Percentiles rank a stretch among this genome's conserved stretches.
phyloP scores from a whole-genome alignment of 2,888 invertebrate genomes.

The Caenorhabditis sp. region DNA sequence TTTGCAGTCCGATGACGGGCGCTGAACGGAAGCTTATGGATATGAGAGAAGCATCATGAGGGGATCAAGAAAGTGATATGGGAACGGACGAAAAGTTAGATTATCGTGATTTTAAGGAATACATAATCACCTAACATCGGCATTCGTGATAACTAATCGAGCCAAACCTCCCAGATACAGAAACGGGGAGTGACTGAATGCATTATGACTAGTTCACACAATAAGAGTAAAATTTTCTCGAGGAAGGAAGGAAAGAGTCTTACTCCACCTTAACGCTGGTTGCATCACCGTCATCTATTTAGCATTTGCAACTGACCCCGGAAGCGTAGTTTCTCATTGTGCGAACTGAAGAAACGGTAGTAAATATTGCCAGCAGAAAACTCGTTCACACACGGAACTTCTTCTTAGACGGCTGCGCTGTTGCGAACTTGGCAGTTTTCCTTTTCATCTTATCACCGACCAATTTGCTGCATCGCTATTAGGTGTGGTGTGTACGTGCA shows the following conservation, averaged over 20 bases:
- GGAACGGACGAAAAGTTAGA: too few relatives aligned
- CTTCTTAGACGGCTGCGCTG: not conserved
- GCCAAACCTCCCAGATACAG: too few relatives aligned
- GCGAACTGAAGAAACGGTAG: not conserved
- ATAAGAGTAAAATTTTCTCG: too few relatives aligned
- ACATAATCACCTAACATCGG: too few relatives aligned
- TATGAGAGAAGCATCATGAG: not conserved
- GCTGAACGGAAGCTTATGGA: constrained; percentile 15
- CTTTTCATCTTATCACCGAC: constrained; percentile 26
- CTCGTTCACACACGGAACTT: constrained; percentile 17
- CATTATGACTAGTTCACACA: too few relatives aligned
- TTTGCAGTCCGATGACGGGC: constrained; percentile 59
- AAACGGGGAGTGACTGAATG: too few relatives aligned
- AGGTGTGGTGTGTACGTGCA: constrained; percentile 41
- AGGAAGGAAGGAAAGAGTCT: too few relatives aligned
- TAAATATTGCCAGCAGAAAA: constrained; percentile 1
- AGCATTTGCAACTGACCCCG: not conserved
- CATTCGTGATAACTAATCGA: too few relatives aligned
- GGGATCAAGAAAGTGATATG: not conserved
- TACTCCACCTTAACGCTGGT: not conserved
- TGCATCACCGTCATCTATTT: not conserved
- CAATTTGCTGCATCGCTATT: constrained; percentile 9
- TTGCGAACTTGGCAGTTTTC: constrained; percentile 19
- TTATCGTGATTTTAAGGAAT: too few relatives aligned
- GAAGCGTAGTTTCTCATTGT: not conserved